phyloP scores from a whole-genome alignment of 1,140 invertebrate species.

The Reticulitermes speratus region DNA sequence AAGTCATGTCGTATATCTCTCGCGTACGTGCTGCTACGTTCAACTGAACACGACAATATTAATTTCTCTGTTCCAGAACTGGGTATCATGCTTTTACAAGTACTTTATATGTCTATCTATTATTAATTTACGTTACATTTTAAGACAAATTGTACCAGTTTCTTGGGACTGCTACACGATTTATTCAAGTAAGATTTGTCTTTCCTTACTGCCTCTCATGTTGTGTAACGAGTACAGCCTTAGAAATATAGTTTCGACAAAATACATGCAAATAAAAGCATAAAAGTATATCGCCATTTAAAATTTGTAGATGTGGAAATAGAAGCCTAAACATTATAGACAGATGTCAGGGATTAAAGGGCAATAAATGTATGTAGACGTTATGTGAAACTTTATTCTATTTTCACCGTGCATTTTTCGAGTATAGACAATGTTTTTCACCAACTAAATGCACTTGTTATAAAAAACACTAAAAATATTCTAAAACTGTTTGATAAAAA shows the following conservation, averaged over 20 bases:
- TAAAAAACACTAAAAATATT: too few species aligned
- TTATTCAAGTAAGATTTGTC: neutral
- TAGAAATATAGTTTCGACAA: neutral
- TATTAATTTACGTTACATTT: slow-evolving; percentile 8
- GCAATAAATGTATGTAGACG: too few species aligned
- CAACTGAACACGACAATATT: neutral
- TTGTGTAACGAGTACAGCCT: neutral
- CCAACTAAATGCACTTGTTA: too few species aligned
- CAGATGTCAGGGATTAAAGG: too few species aligned
- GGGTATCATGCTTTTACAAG: neutral
- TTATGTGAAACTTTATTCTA: too few species aligned
- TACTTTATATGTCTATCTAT: neutral
- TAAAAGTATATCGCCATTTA: neutral
- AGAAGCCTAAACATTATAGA: too few species aligned
- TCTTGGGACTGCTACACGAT: neutral
- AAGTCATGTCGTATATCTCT: neutral
- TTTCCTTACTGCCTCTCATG: neutral
- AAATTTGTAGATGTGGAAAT: neutral
- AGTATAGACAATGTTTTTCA: too few species aligned
- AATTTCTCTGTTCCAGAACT: neutral
- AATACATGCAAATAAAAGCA: neutral
- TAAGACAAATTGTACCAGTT: neutral
- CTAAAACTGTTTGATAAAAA: too few species aligned
- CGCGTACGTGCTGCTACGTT: neutral
- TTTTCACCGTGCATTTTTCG: too few species aligned